Evolutionary conservation across 2,888 invertebrate species (phyloP).

Genomic region (Drosophila algonquin): DNA sequence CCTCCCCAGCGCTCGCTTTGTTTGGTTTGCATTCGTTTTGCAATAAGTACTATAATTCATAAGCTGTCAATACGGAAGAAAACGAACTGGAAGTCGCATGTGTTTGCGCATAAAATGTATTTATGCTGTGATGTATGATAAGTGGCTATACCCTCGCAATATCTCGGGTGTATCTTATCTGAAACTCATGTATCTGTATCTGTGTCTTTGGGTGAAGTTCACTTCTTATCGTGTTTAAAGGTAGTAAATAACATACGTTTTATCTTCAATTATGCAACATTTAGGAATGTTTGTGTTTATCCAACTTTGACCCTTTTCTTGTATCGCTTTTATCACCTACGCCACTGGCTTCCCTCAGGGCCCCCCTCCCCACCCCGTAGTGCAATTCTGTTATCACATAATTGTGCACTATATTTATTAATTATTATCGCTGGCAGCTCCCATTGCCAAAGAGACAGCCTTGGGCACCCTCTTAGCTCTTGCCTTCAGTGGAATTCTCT

Average conservation of each 20-base stretch:
- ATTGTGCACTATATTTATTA: background rate
- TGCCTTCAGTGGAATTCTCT: conserved; percentile 28
- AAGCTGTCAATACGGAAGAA: conserved; percentile 16
- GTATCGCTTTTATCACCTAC: background rate
- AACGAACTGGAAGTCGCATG: conserved; percentile 15
- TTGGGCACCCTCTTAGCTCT: conserved; percentile 12
- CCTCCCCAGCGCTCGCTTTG: conserved; percentile 14
- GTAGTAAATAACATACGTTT: background rate
- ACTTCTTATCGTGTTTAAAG: background rate
- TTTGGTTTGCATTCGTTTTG: conserved; percentile 26
- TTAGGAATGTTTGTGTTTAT: conserved; percentile 28
- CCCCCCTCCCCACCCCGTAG: background rate
- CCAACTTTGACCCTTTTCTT: background rate
- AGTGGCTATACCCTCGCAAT: background rate
- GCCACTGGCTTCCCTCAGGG: too few relatives aligned
- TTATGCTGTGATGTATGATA: background rate
- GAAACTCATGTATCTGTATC: background rate
- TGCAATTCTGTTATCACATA: background rate
- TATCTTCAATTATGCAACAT: conserved; percentile 15
- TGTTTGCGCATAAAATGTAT: conserved; percentile 13
- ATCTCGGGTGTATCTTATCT: conserved; percentile 25
- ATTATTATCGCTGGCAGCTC: background rate
- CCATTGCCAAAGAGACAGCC: conserved; percentile 2
- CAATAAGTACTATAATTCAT: background rate
- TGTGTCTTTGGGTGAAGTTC: conserved; percentile 28